A percentile compares a stretch with the other conserved stretches of the same genome.
Conservation (phyloP, 2,888 invertebrate species). For the Caenorhabditis macrosperma region DNA sequence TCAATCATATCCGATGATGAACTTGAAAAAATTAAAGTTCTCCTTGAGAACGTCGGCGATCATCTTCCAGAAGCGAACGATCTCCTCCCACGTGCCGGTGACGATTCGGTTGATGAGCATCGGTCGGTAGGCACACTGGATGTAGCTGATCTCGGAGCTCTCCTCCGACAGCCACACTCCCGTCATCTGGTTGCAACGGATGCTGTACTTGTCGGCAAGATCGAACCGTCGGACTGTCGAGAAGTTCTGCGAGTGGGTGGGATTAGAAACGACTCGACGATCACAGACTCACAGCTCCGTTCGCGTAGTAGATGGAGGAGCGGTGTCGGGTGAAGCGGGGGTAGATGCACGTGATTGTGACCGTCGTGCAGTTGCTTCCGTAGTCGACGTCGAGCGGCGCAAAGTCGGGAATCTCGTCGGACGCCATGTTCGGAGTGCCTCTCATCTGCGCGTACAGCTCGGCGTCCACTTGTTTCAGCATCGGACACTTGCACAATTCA, state of each 20-base stretch:
- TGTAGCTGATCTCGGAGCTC: slow-evolving; percentile 34
- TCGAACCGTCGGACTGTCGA: slow-evolving; percentile 32
- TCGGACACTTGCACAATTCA: slow-evolving; percentile 25
- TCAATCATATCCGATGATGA: slow-evolving; percentile 37
- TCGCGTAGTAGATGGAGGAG: slow-evolving; percentile 31
- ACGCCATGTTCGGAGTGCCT: slow-evolving; percentile 1
- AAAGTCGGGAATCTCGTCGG: slow-evolving; percentile 12
- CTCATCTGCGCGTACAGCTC: slow-evolving; percentile 22
- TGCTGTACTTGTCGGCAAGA: slow-evolving; percentile 39
- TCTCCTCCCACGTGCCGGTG: slow-evolving; percentile 28
- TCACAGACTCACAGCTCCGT: slow-evolving; percentile 21
- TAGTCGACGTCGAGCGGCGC: slow-evolving; percentile 25
- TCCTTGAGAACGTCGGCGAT: slow-evolving; percentile 11
- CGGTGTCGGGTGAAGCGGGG: slow-evolving; percentile 38
- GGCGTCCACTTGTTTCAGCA: slow-evolving; percentile 40
- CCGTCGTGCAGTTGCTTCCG: slow-evolving; percentile 24
- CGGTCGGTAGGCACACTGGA: slow-evolving; percentile 41
- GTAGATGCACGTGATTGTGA: slow-evolving; percentile 29
- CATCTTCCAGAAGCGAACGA: slow-evolving; percentile 10
- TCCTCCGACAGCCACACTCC: slow-evolving; percentile 37
- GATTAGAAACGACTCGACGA: neutral
- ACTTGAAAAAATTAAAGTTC: slow-evolving; percentile 31
- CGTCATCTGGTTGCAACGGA: slow-evolving; percentile 35
- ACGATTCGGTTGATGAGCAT: slow-evolving; percentile 31
- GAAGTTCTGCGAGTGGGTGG: slow-evolving; percentile 15